Percentiles rank a stretch among this genome's conserved stretches.
Conservation (phyloP, 2,113 vertebrate species). For the Seriola aureovittata region DNA sequence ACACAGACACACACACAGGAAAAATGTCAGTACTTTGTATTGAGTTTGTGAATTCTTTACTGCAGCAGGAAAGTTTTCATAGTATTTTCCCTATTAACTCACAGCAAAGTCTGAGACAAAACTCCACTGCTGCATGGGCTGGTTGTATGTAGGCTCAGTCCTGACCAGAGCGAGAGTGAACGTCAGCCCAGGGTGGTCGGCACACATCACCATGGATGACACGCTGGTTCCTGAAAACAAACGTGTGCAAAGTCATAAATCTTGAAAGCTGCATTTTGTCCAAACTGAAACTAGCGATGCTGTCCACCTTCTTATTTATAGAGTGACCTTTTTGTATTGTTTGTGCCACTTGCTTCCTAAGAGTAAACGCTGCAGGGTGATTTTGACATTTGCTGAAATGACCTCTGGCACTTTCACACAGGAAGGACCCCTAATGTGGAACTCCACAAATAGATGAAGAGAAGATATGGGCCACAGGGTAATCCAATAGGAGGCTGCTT, state of each 20-base stretch:
- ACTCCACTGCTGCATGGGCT: conserved; percentile 88
- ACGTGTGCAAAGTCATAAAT: conserved; percentile 25
- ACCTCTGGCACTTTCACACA: conserved; percentile 69
- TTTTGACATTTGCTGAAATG: conserved; percentile 73
- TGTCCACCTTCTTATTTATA: conserved; percentile 45
- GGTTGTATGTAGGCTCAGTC: conserved; percentile 86
- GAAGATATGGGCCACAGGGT: conserved; percentile 55
- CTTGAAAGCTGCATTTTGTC: conserved; percentile 9
- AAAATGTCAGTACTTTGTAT: background rate
- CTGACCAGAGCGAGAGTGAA: conserved; percentile 83
- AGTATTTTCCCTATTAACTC: conserved; percentile 51
- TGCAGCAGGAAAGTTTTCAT: background rate
- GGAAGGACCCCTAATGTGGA: conserved; percentile 64
- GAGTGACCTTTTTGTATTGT: conserved; percentile 50
- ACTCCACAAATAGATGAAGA: conserved; percentile 75
- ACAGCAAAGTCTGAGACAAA: conserved; percentile 87
- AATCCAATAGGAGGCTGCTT: conserved; percentile 59
- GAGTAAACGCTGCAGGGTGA: conserved; percentile 57
- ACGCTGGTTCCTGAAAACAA: conserved; percentile 78
- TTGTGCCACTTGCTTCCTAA: conserved; percentile 31
- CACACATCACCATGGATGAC: conserved; percentile 85
- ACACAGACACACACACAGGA: background rate
- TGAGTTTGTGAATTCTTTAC: background rate
- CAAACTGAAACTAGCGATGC: conserved; percentile 18
- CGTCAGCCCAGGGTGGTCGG: conserved; percentile 83